Evolutionary conservation across 2,113 vertebrate genomes (phyloP).

Genomic region (Seriola rivoliana): DNA sequence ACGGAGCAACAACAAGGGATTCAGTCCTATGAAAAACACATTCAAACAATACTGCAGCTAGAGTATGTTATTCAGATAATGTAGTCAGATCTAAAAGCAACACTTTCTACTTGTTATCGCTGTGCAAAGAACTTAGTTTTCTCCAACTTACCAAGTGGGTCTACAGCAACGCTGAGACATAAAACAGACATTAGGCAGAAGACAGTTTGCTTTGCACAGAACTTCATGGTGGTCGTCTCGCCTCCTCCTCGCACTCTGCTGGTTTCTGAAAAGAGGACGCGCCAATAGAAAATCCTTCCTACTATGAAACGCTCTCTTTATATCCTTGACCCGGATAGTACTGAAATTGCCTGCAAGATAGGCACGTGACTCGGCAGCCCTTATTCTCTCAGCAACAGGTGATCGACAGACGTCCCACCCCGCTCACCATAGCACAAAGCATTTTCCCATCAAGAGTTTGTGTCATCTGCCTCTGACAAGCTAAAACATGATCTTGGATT

Average conservation of each 20-base stretch:
- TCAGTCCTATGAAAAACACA: not conserved
- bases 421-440: no score
- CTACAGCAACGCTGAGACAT: conserved; percentile 31
- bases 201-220: not conserved
- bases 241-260: not conserved
- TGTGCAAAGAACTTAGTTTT: not conserved
- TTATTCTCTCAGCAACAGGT: not conserved
- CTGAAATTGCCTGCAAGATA: not conserved
- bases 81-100: not conserved
- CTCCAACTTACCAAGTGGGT: conserved; percentile 47
- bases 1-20: no score
- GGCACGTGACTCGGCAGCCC: no score
- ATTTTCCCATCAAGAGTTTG: no score
- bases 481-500: no score
- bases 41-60: no score
- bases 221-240: conserved; percentile 28
- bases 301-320: accelerated
- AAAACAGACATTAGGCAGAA: conserved; percentile 24
- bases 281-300: not conserved
- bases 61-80: no score
- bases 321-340: no score
- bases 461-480: no score
- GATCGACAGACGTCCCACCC: not conserved
- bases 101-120: not conserved
- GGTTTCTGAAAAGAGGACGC: not conserved